A percentile compares a stretch with the other conserved stretches of the same genome.
Evolutionary conservation across 2,797 vertebrate species (phyloP).

Genomic region (Melanotaenia parkinsoni): DNA sequence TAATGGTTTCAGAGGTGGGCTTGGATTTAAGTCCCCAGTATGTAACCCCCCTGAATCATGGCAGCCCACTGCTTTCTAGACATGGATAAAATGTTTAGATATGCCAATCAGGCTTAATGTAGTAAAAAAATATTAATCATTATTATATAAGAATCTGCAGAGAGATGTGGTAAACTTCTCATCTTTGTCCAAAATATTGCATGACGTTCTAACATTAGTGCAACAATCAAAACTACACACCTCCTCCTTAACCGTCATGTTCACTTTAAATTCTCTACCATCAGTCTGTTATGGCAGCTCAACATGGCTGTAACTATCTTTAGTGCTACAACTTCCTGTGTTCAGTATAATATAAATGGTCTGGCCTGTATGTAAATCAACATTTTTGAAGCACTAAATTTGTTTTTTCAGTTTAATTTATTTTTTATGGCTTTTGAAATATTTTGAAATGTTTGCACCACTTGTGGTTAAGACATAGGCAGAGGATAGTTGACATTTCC

Average conservation of each 20-base stretch:
- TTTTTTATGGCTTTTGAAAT: neutral
- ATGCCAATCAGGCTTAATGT: too few species aligned
- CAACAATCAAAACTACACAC: neutral
- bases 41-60: too few species aligned
- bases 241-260: neutral
- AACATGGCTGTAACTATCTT: neutral
- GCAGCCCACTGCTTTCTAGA: too few species aligned
- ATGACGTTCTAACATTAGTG: neutral
- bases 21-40: too few species aligned
- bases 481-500: neutral
- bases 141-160: neutral
- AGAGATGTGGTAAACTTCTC: neutral
- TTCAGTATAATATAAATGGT: neutral
- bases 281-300: neutral
- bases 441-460: neutral
- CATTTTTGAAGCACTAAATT: neutral
- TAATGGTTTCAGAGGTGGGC: too few species aligned
- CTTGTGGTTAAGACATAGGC: neutral
- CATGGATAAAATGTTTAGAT: too few species aligned
- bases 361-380: neutral
- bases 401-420: neutral
- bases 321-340: too few species aligned
- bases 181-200: neutral
- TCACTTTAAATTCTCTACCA: neutral
- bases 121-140: neutral